Evolutionary conservation across 2,888 invertebrate genomes (phyloP).

Genomic region (Lucinisca nassula): DNA sequence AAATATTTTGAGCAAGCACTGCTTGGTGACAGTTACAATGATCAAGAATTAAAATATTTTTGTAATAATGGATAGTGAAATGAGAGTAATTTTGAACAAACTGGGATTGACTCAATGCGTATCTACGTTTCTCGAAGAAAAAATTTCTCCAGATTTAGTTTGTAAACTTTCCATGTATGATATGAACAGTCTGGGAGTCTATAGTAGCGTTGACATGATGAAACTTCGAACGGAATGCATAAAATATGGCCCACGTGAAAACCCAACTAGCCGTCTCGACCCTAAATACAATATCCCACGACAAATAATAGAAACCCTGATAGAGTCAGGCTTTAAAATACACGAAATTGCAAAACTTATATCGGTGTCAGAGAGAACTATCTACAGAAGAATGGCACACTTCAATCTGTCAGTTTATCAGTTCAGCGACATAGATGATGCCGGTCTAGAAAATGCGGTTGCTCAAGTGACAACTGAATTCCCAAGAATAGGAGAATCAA

Average conservation of each 20-base stretch:
- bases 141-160: slow-evolving; percentile 10
- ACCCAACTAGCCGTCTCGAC: background rate
- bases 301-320: slow-evolving; percentile 19
- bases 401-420: slow-evolving; percentile 16
- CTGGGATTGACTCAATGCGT: background rate
- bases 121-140: background rate
- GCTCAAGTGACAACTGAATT: slow-evolving; percentile 22
- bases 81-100: background rate
- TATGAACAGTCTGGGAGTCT: background rate
- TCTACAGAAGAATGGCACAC: slow-evolving; percentile 32
- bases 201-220: slow-evolving; percentile 9
- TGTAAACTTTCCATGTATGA: slow-evolving; percentile 9
- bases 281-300: slow-evolving; percentile 35
- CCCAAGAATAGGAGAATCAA: slow-evolving; percentile 32
- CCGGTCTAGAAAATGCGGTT: slow-evolving; percentile 9
- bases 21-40: background rate
- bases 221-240: slow-evolving; percentile 42
- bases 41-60: background rate
- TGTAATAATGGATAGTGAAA: background rate
- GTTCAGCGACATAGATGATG: slow-evolving; percentile 38
- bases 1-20: background rate
- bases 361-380: slow-evolving; percentile 39
- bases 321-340: slow-evolving; percentile 41
- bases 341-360: slow-evolving; percentile 38
- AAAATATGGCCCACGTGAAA: slow-evolving; percentile 26